phyloP scores from a whole-genome alignment of 53 echinoderm and acorn worm species.

The Echinarachnius parma region DNA sequence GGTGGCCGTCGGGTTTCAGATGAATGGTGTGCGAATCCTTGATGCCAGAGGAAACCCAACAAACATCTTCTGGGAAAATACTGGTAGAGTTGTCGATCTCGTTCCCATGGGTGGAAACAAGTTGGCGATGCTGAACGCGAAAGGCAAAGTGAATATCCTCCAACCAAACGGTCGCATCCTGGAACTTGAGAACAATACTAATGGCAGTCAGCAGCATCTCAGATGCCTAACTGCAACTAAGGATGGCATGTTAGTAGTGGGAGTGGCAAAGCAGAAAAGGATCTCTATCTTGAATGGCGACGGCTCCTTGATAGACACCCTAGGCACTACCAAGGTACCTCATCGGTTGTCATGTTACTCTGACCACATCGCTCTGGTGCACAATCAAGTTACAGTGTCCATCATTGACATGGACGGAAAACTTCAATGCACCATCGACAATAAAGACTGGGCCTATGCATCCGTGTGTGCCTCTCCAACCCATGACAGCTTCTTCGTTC shows the following conservation, averaged over 20 bases:
- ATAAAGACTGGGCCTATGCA: slow-evolving; percentile 27
- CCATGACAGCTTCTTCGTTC: slow-evolving; percentile 14
- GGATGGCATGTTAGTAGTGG: not conserved
- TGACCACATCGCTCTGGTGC: slow-evolving; percentile 10
- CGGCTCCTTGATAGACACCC: not conserved
- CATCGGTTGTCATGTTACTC: not conserved
- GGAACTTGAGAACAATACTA: not conserved
- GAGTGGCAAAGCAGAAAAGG: not conserved
- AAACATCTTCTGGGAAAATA: not conserved
- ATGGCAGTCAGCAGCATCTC: not conserved
- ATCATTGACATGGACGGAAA: slow-evolving; percentile 13
- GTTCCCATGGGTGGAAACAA: not conserved
- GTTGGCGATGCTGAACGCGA: not conserved
- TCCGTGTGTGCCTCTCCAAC: slow-evolving; percentile 14
- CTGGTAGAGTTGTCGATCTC: slow-evolving; percentile 1
- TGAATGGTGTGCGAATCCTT: slow-evolving; percentile 1
- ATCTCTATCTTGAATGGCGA: not conserved
- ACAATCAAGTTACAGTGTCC: slow-evolving; percentile 4
- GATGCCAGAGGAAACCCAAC: not conserved
- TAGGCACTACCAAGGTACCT: not conserved
- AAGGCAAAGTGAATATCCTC: not conserved
- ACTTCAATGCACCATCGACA: not conserved
- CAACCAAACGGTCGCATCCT: not conserved
- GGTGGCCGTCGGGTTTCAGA: slow-evolving; percentile 14
- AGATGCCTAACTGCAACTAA: slow-evolving; percentile 4